Conservation (phyloP, 2,888 invertebrate species). For the Serrognathus titanus region DNA sequence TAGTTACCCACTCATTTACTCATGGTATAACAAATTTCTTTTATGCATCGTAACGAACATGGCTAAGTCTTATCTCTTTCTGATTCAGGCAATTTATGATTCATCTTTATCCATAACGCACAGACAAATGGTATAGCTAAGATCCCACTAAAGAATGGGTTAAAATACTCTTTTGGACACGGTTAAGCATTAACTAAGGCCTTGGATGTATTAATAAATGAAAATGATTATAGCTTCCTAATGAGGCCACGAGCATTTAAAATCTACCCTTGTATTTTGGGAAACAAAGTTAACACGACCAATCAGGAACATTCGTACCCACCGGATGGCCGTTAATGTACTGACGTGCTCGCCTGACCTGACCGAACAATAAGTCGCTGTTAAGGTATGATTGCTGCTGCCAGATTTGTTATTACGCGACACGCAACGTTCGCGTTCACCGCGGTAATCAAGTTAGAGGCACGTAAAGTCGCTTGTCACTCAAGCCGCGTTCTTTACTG, state of each 20-base stretch:
- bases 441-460: slow-evolving; percentile 38
- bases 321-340: slow-evolving; percentile 30
- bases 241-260: neutral
- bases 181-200: no score
- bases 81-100: no score
- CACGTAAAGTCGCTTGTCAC: slow-evolving; percentile 42
- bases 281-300: slow-evolving; percentile 17
- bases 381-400: slow-evolving; percentile 39
- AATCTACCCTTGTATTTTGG: slow-evolving; percentile 2
- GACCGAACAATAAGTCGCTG: slow-evolving; percentile 41
- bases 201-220: no score
- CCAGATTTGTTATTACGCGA: slow-evolving; percentile 42
- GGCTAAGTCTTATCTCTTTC: no score
- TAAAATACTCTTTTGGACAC: no score
- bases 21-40: no score
- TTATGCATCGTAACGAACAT: no score
- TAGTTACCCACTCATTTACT: no score
- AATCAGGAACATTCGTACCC: slow-evolving; percentile 13
- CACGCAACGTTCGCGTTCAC: slow-evolving; percentile 38
- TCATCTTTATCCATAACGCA: no score
- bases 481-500: slow-evolving; percentile 24
- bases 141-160: no score
- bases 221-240: no score
- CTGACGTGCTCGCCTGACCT: slow-evolving; percentile 38
- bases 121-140: no score